Conservation (phyloP, 2,888 invertebrate species). For the Hyposoter dolosus region DNA sequence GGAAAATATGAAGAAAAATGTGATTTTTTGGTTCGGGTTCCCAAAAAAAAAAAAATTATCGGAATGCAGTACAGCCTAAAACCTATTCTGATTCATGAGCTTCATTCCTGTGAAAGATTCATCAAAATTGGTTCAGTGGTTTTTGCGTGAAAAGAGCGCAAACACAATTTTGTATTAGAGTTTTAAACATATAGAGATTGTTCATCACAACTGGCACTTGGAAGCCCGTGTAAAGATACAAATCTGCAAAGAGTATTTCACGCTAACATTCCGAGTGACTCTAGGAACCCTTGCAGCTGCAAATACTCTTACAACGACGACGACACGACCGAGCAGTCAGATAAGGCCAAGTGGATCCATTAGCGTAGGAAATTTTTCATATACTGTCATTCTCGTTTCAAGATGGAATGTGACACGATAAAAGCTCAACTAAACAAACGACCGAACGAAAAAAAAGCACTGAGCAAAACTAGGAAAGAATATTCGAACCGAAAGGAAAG, state of each 20-base stretch:
- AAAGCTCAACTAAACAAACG: not conserved
- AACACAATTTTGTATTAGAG: no score
- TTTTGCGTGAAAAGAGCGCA: no score
- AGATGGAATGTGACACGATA: slow-evolving; percentile 25
- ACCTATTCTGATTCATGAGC: no score
- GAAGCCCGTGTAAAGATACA: slow-evolving; percentile 26
- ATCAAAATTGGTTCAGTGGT: no score
- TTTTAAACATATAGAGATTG: not conserved
- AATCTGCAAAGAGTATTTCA: slow-evolving; percentile 46
- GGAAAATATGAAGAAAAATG: no score
- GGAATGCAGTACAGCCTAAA: no score
- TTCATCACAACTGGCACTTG: not conserved
- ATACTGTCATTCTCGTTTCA: slow-evolving; percentile 4
- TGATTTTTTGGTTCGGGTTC: no score
- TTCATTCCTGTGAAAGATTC: no score
- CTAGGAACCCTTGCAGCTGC: slow-evolving; percentile 62
- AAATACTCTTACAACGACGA: slow-evolving; percentile 31
- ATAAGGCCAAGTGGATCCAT: slow-evolving; percentile 65
- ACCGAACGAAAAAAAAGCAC: not conserved
- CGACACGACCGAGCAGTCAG: slow-evolving; percentile 34
- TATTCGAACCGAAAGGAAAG: not conserved
- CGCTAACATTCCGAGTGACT: slow-evolving; percentile 24
- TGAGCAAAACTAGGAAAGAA: not conserved
- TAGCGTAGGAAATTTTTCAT: slow-evolving; percentile 44
- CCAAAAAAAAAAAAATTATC: no score